These are phyloP conservation scores for Capra hircus DNA, from an alignment of 2,113 vertebrate species.

Conservation along the genomic window DNA sequence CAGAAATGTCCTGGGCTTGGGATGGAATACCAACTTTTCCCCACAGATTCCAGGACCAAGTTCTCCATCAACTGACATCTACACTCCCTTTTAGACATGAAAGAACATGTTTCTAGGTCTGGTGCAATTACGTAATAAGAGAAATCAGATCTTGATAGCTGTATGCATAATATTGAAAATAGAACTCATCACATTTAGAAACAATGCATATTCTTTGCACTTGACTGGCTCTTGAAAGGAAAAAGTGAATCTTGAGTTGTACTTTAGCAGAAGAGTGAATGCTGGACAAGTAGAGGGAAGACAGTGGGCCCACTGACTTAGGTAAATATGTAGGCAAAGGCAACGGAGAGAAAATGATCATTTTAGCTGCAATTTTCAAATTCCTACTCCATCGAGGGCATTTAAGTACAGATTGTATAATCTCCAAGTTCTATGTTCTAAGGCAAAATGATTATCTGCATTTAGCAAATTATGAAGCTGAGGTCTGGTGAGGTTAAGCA, in stretches of 20 bases:
- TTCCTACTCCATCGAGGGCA: accelerated
- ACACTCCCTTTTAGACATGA: accelerated
- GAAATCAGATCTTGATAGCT: not conserved
- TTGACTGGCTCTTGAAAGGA: not conserved
- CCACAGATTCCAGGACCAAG: not conserved
- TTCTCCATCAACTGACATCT: not conserved
- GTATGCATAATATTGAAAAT: not conserved
- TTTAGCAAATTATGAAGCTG: not conserved
- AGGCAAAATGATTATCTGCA: not conserved
- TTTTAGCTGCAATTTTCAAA: not conserved
- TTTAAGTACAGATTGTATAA: not conserved
- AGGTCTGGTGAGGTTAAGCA: not conserved
- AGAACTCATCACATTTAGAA: not conserved
- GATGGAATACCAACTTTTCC: accelerated
- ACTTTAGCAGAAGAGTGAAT: not conserved
- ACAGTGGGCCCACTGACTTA: accelerated
- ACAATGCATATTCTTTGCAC: not conserved
- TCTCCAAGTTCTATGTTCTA: not conserved
- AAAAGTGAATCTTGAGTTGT: not conserved
- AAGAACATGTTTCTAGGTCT: not conserved
- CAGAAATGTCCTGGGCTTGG: not conserved
- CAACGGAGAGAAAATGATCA: not conserved
- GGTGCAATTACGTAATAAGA: not conserved
- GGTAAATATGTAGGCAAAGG: not conserved
- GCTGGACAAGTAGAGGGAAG: not conserved